Percentiles rank a stretch among this genome's conserved stretches.
phyloP scores from a whole-genome alignment of 2,113 vertebrate species.

The Falcunculus frontatus region DNA sequence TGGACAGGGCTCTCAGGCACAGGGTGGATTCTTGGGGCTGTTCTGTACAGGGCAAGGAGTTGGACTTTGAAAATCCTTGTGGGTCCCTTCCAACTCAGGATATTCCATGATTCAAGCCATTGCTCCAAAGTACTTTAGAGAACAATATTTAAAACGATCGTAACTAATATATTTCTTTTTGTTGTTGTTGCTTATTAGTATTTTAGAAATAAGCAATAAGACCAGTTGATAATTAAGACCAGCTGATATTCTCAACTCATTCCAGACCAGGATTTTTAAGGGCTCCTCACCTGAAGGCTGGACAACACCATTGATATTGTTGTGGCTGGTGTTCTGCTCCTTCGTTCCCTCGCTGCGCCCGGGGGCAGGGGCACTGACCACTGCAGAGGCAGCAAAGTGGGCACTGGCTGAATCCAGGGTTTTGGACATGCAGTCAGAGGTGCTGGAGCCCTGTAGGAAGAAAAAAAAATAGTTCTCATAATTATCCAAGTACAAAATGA shows the following conservation, averaged over 20 bases:
- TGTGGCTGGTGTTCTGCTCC: constrained; percentile 78
- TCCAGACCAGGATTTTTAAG: neutral
- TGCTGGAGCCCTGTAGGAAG: constrained; percentile 70
- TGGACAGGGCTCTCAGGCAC: neutral
- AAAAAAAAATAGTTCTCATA: rapidly evolving
- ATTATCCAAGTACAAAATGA: neutral
- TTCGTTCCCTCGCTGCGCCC: constrained; percentile 72
- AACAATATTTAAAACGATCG: rapidly evolving
- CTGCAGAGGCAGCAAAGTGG: constrained; percentile 91
- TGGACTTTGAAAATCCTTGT: neutral
- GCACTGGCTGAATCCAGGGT: constrained; percentile 90
- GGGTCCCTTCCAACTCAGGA: neutral
- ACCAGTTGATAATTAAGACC: rapidly evolving
- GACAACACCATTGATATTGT: constrained; percentile 81
- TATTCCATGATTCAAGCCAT: neutral
- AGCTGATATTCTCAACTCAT: neutral
- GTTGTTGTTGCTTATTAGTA: neutral
- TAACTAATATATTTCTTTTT: no score
- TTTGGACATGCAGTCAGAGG: constrained; percentile 84
- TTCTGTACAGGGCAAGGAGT: neutral
- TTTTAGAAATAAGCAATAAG: neutral
- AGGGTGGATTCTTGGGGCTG: neutral
- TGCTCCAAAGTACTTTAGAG: neutral
- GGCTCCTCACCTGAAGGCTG: constrained; percentile 79
- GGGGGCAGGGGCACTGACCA: constrained; percentile 80